Evolutionary conservation across 2,113 vertebrate species (phyloP), one percentile per base, ranked within the genome.

Genomic region (Seriola aureovittata): DNA sequence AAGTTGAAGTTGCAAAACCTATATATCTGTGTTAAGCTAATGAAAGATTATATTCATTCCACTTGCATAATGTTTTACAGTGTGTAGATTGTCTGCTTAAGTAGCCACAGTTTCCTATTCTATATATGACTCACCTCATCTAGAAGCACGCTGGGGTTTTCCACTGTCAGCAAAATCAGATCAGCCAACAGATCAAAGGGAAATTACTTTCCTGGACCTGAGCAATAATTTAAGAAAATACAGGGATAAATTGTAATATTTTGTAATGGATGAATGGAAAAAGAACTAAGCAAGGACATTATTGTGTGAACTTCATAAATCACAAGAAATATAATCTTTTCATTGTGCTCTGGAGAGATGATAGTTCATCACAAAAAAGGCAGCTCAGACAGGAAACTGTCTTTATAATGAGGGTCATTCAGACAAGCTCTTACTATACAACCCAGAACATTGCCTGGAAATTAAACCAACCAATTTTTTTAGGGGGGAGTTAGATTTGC

Each of bases 361-460:
- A 80, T 32, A 58, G 46, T 38, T 68, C 16, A 42, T n/a, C 54
- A 54, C 16, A 55, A 23, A 74, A 55, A 57, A 68, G 4, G 25
- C 36, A 46, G 4, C 23, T 58, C 36, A 59, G 3, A 34, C 44
- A 62, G 52, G 29, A 71, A 72, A 34, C 19, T 25, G 58, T 32
- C 50, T 36, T 21, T 32, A 65, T 19, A 46, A 54, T 59, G 13
- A 48, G 13, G 46, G 16, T 42, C 40, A 42, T 12, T 64, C 32
- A 76, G 50, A 52, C 4, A 16, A 57, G 40, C 8, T 14, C 38
- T 23, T 60, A 17, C 23, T 8, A n/a, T 16, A 40, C 32, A 38
- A 62, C 16, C 3, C 44, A 17, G 17, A 42, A 42, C 3, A 29
- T 60, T 71, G n/a, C 36, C 52, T 36, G n/a, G 4, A 14, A 40